Evolutionary conservation across 1,140 invertebrate genomes (phyloP).

Genomic region (Drosophila takahashii): DNA sequence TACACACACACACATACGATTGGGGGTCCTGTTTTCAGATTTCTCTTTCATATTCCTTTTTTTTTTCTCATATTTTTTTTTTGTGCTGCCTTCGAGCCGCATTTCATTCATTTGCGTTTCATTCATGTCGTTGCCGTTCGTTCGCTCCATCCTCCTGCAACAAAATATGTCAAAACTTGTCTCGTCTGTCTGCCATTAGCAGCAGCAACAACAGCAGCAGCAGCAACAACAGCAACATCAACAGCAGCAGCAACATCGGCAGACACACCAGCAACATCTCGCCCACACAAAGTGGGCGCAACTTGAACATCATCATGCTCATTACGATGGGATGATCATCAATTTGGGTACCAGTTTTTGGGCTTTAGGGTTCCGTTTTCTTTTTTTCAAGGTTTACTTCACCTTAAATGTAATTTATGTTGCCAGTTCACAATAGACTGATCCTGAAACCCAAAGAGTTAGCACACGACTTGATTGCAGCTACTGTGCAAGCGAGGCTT

Average conservation of each 20-base stretch:
- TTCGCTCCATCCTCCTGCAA: conserved; percentile 36
- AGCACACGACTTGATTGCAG: conserved; percentile 67
- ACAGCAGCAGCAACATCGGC: conserved; percentile 48
- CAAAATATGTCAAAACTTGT: conserved; percentile 83
- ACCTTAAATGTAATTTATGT: conserved; percentile 82
- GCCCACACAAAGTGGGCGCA: conserved; percentile 70
- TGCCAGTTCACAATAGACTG: conserved; percentile 61
- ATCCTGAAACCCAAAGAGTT: conserved; percentile 42
- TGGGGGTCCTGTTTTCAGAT: conserved; percentile 29
- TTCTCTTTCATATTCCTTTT: not conserved
- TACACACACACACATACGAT: conserved; percentile 21
- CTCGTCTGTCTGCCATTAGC: conserved; percentile 82
- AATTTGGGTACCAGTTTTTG: conserved; percentile 48
- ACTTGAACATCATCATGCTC: conserved; percentile 50
- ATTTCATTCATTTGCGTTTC: conserved; percentile 80
- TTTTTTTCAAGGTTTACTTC: conserved; percentile 66
- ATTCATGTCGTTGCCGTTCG: conserved; percentile 62
- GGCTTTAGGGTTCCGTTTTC: conserved; percentile 5
- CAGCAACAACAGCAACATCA: conserved; percentile 30
- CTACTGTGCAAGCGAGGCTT: conserved; percentile 65
- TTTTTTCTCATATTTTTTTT: conserved; percentile 17
- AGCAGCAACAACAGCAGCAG: conserved; percentile 45
- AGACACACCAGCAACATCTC: conserved; percentile 50
- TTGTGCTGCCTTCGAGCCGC: conserved; percentile 37
- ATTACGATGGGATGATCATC: conserved; percentile 49